Evolutionary conservation across 2,797 vertebrate species (phyloP), one percentile per base, ranked within the genome.

Genomic region (Etheostoma nigrum): DNA sequence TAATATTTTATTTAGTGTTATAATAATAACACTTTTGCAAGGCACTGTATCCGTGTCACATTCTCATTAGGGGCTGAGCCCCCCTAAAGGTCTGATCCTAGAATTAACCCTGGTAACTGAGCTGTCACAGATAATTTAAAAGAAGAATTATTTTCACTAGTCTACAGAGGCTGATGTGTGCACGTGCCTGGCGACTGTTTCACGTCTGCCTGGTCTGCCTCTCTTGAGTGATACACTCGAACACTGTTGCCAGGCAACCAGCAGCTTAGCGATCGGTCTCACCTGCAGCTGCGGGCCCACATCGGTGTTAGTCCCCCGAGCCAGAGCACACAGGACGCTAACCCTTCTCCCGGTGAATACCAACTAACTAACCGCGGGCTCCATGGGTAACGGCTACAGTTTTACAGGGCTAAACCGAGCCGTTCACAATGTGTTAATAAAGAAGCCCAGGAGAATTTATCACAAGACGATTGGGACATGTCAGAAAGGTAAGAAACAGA

Each of bases 401-500:
- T 44, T 74, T 23, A 55, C 73, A 68, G 63, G 78, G 78, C 79
- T 58, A 75, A 58, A 88, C 40, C 81, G 76, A 86, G 68, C 68
- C 64, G 36, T 65, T 73, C 68, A 49, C 51, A 6, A 77, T 81
- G 90, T 48, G 74, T 81, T 91, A 40, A 3, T 10, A 74, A 73
- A 61, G 63, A 92, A 82, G 83, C 83, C 79, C 82, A 54, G 79
- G 77, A 70, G 51, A 51, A 70, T 40, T 68, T 18, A 49, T 36
- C 78, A 75, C 53, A 13, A 86, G 73, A 83, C 48, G 80, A 45
- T 60, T 89, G 86, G 95, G 95, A 95, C 95, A 98, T 98, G 97
- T 98, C 96, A 54, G 94, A 97, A 95, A 98, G 97, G 97, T 97
- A 95, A 91, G 95, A n/a, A 21, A 2, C 51, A n/a, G 40, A 11